A percentile compares a stretch with the other conserved stretches of the same genome.
Conservation (phyloP, 2,888 invertebrate species). For the Drosophila mimetica region DNA sequence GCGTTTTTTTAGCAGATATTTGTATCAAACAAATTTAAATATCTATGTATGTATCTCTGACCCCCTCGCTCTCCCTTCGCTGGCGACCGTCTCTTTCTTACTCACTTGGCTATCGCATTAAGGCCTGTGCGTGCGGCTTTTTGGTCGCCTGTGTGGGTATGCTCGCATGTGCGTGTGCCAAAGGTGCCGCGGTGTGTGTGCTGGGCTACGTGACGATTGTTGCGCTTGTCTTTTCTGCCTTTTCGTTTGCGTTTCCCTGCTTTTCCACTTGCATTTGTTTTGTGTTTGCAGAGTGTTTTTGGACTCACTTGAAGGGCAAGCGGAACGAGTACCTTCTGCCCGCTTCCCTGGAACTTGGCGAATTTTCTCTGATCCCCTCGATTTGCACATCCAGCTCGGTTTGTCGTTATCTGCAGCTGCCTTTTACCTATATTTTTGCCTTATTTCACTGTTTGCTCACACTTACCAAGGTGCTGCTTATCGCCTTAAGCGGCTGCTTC, state of each 20-base stretch:
- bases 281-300: slow-evolving; percentile 20
- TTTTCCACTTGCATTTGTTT: slow-evolving; percentile 47
- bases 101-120: slow-evolving; percentile 32
- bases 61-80: slow-evolving; percentile 19
- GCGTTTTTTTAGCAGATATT: slow-evolving; percentile 33
- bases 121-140: slow-evolving; percentile 29
- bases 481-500: slow-evolving; percentile 27
- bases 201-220: slow-evolving; percentile 71
- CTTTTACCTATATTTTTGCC: slow-evolving; percentile 3
- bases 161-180: slow-evolving; percentile 23
- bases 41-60: slow-evolving; percentile 9
- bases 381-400: slow-evolving; percentile 17
- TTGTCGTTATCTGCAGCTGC: slow-evolving; percentile 24
- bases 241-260: slow-evolving; percentile 28
- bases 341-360: background rate
- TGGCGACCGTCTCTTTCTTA: slow-evolving; percentile 27
- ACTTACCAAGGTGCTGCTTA: slow-evolving; percentile 31
- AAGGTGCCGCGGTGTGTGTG: slow-evolving; percentile 32
- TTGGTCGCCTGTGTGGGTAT: slow-evolving; percentile 7
- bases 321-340: slow-evolving; percentile 41
- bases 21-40: slow-evolving; percentile 39
- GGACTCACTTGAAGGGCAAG: slow-evolving; percentile 55
- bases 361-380: background rate
- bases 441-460: slow-evolving; percentile 42
- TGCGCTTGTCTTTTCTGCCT: slow-evolving; percentile 63